Evolutionary conservation across 2,888 invertebrate genomes (phyloP).

Genomic region (Melikaiella ostensackeni): DNA sequence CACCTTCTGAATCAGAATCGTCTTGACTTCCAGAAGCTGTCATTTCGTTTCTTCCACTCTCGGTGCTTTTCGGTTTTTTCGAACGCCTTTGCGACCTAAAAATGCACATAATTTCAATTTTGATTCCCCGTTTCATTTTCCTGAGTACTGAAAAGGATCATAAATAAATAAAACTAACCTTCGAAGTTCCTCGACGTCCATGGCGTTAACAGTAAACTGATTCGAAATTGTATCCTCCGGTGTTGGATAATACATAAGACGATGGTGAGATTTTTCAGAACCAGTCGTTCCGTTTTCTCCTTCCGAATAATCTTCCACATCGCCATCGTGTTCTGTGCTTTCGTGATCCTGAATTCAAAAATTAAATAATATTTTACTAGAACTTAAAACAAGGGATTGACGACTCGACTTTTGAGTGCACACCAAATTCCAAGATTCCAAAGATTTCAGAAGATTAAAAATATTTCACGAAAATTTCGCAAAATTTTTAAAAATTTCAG

Average conservation of each 20-base stretch:
- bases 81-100: conserved; percentile 70
- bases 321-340: conserved; percentile 91
- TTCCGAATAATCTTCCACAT: conserved; percentile 91
- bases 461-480: no score
- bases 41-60: conserved; percentile 70
- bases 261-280: conserved; percentile 82
- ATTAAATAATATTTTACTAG: conserved; percentile 1
- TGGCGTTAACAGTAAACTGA: conserved; percentile 92
- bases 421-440: no score
- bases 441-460: no score
- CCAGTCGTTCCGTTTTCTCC: conserved; percentile 83
- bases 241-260: conserved; percentile 87
- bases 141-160: background rate
- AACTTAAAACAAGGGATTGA: background rate
- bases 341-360: conserved; percentile 76
- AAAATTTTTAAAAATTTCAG: no score
- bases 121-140: background rate
- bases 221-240: conserved; percentile 82
- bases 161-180: conserved; percentile 77
- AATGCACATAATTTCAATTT: background rate
- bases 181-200: conserved; percentile 90
- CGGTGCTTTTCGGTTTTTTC: conserved; percentile 67
- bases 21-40: conserved; percentile 82
- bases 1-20: conserved; percentile 81
- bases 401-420: no score